Conservation (phyloP, 2,888 invertebrate species). For the Furcula furcula region DNA sequence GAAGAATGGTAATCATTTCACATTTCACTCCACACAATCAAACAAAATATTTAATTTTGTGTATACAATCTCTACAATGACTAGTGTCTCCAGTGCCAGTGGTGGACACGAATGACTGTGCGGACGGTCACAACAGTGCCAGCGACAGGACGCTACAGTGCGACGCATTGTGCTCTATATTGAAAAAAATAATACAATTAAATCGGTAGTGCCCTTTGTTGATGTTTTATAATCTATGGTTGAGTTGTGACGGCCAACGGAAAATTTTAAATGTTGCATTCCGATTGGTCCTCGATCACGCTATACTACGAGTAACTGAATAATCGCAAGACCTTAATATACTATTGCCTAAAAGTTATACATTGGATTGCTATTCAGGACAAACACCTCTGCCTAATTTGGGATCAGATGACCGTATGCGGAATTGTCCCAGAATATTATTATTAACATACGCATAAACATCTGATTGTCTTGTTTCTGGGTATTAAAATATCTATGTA, state of each 20-base stretch:
- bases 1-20: too few relatives aligned
- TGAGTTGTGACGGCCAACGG: slow-evolving; percentile 21
- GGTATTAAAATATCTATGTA: too few relatives aligned
- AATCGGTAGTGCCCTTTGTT: slow-evolving; percentile 46
- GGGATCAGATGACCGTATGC: too few relatives aligned
- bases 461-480: too few relatives aligned
- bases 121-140: slow-evolving; percentile 20
- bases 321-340: slow-evolving; percentile 29
- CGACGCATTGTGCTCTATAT: slow-evolving; percentile 41
- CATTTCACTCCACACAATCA: neutral
- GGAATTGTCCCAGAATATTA: too few relatives aligned
- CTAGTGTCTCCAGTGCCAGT: slow-evolving; percentile 30
- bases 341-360: too few relatives aligned
- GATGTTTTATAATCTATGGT: slow-evolving; percentile 40
- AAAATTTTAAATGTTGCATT: slow-evolving; percentile 8
- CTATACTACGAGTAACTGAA: slow-evolving; percentile 12
- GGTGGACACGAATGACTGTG: slow-evolving; percentile 24
- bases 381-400: too few relatives aligned
- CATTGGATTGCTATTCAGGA: too few relatives aligned
- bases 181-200: slow-evolving; percentile 37
- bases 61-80: slow-evolving; percentile 10
- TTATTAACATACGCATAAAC: too few relatives aligned
- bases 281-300: slow-evolving; percentile 25
- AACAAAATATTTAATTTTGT: neutral
- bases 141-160: slow-evolving; percentile 50